Base-by-base conservation (phyloP, 23 tunicate species). In the Trididemnum miniatum region DNA sequence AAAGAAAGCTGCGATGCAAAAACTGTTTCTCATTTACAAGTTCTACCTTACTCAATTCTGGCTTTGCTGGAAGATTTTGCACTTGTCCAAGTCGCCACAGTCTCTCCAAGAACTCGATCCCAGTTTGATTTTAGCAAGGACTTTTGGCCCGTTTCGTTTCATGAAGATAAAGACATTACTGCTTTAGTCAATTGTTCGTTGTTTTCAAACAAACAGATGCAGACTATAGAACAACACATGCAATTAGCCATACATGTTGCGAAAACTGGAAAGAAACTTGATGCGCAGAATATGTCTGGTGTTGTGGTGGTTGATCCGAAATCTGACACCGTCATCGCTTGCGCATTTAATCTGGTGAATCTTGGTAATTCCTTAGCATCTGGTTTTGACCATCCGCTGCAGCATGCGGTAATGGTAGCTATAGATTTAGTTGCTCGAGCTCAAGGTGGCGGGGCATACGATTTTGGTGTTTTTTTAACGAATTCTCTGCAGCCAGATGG, bases 71-170 rank as follows among this genome's bases (percentile, higher is more conserved):
- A 31, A 9, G 51, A 80, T 9, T 34, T 80, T 33, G 23, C 50
- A 20, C 0, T 4, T 34, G 86, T 83, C 28, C n/a, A 71, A 71
- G 83, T 92, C 30, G 86, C 89, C 1, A 67, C 87, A 0, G 73
- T 57, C n/a, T 80, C 80, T 24, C 89, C 89, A 24, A 59, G 79
- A 12, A 93, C 98, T 15, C 80, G 98, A 51, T 72, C 73, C 9
- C 98, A 93, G 83, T 93, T 93, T 83, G 80, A 93, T 20, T 50
- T 93, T 22, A 29, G 81, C 50, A 88, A 93, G 78, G 26, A 36
- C 26, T 84, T 33, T 60, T 93, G 98, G 98, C 93, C 98, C 20
- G 87, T 93, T 0, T 80, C 93, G n/a, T 93, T 93, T 66, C 98
- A 93, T 59, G 98, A 93, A 69, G 89, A 93, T 49, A 93, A 93